Conservation (phyloP, 2,888 invertebrate genomes). For the Oegoconia quadripuncta region DNA sequence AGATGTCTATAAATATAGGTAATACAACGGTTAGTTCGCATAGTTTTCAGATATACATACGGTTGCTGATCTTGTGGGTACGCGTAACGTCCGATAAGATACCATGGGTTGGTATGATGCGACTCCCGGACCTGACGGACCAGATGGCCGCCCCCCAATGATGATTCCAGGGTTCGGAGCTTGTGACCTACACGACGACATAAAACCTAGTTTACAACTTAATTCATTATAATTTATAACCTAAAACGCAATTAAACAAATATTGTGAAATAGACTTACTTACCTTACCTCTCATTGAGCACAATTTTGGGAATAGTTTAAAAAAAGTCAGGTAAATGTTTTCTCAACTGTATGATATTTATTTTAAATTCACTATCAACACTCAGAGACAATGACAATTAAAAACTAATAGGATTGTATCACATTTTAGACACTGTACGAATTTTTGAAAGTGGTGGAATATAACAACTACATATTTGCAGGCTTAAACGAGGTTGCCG, state of each 20-base stretch:
- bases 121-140: constrained; percentile 57
- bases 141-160: constrained; percentile 59
- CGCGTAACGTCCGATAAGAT: constrained; percentile 38
- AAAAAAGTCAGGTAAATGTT: constrained; percentile 7
- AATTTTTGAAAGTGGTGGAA: constrained; percentile 24
- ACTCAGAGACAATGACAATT: constrained; percentile 28
- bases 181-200: constrained; percentile 58
- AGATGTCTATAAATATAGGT: too few species aligned
- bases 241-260: too few species aligned
- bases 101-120: constrained; percentile 34
- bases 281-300: background rate
- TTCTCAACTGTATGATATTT: constrained; percentile 39
- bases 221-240: background rate
- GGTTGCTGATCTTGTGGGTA: too few species aligned
- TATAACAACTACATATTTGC: constrained; percentile 18
- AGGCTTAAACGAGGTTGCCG: constrained; percentile 52
- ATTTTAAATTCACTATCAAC: constrained; percentile 37
- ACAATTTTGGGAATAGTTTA: background rate
- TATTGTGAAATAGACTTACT: too few species aligned
- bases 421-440: constrained; percentile 44
- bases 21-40: too few species aligned
- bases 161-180: constrained; percentile 51
- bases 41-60: too few species aligned
- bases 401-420: constrained; percentile 39
- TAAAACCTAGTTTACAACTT: background rate